A percentile compares a stretch with the other conserved stretches of the same genome.
Evolutionary conservation across 2,113 vertebrate species (phyloP).

Genomic region (Syngnathus floridae): DNA sequence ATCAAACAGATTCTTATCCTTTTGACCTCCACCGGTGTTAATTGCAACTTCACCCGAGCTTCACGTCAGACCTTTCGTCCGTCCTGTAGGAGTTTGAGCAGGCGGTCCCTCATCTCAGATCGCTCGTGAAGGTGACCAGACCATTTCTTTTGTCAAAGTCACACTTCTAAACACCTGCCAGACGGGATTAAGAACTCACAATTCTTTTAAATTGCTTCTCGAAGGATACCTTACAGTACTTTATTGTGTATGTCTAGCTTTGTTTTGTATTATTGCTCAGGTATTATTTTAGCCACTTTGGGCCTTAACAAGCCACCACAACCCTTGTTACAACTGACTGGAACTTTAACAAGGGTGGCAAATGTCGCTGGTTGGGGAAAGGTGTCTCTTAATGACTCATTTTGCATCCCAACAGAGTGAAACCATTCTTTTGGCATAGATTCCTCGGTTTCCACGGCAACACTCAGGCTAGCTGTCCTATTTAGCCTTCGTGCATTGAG

Average conservation of each 20-base stretch:
- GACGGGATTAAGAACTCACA: constrained; percentile 20
- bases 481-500: too few species aligned
- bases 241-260: too few species aligned
- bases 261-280: too few species aligned
- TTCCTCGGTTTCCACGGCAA: too few species aligned
- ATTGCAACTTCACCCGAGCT: constrained; percentile 7
- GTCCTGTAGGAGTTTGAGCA: constrained; percentile 2
- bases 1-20: not conserved
- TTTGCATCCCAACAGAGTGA: not conserved
- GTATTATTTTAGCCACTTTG: too few species aligned
- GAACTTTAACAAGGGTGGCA: too few species aligned
- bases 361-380: too few species aligned
- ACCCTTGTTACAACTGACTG: too few species aligned
- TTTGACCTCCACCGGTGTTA: constrained; percentile 1
- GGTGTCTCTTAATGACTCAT: too few species aligned
- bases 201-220: constrained; percentile 19
- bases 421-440: not conserved
- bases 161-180: constrained; percentile 35
- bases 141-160: constrained; percentile 16
- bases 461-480: too few species aligned
- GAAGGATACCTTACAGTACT: not conserved
- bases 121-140: constrained; percentile 16
- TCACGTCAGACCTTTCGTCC: constrained; percentile 22
- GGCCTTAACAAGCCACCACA: too few species aligned
- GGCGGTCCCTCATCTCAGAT: constrained; percentile 16